Evolutionary conservation across 1,140 invertebrate genomes (phyloP).

Genomic region (Cataglyphis hispanica): DNA sequence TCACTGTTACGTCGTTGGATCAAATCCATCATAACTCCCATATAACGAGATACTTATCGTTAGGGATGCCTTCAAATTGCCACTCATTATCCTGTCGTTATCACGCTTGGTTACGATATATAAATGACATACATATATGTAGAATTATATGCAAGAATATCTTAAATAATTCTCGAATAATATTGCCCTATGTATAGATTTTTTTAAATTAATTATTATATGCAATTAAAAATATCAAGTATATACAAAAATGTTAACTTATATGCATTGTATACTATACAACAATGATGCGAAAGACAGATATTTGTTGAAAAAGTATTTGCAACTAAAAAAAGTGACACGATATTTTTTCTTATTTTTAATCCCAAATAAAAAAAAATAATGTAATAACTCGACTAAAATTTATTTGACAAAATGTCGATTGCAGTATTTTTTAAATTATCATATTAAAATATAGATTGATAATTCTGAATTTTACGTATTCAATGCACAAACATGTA

Average conservation of each 20-base stretch:
- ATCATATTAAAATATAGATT: constrained; percentile 20
- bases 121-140: constrained; percentile 31
- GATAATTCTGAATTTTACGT: neutral
- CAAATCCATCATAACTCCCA: constrained; percentile 78
- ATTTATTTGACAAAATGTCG: neutral
- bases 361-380: neutral
- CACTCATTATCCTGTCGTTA: constrained; percentile 73
- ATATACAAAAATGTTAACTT: too few species aligned
- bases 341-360: neutral
- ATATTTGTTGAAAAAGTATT: neutral
- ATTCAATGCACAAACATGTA: constrained; percentile 11
- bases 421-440: neutral
- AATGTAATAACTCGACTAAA: neutral
- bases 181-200: neutral
- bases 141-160: constrained; percentile 43
- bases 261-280: neutral
- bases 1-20: constrained; percentile 58
- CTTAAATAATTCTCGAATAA: constrained; percentile 77
- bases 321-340: neutral
- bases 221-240: neutral
- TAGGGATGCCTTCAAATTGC: constrained; percentile 76
- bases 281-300: neutral
- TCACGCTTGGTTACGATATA: constrained; percentile 57
- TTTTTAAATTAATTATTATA: neutral
- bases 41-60: constrained; percentile 81